Conservation (phyloP, 2,113 vertebrate species). For the Castor canadensis region DNA sequence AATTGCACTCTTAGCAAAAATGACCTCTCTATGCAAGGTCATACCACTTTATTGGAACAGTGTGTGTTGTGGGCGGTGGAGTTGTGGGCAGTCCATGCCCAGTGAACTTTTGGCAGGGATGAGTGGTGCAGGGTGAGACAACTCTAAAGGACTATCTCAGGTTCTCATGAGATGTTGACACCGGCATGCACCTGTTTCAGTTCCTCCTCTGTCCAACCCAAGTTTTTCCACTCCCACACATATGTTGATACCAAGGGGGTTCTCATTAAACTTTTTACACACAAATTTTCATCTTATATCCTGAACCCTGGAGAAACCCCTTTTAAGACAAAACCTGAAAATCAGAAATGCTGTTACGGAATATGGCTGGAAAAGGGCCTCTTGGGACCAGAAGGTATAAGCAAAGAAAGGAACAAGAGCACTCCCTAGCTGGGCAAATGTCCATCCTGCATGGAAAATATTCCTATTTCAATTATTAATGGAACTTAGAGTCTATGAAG, state of each 20-base stretch:
- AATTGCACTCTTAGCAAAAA: not conserved
- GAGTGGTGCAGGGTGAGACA: not conserved
- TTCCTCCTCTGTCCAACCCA: not conserved
- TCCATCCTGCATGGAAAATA: not conserved
- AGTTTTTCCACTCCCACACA: not conserved
- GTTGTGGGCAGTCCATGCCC: not conserved
- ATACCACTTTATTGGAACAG: not conserved
- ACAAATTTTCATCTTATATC: not conserved
- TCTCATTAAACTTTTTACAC: not conserved
- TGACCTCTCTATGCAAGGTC: not conserved
- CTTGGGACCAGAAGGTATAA: not conserved
- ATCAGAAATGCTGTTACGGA: not conserved
- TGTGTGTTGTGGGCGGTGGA: accelerated
- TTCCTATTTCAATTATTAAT: not conserved
- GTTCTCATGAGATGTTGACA: not conserved
- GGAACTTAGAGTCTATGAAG: not conserved
- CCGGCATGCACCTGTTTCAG: not conserved
- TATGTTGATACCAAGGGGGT: not conserved
- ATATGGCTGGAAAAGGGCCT: not conserved
- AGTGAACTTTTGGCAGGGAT: not conserved
- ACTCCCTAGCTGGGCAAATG: not conserved
- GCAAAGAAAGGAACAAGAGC: not conserved
- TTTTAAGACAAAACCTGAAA: conserved; percentile 1
- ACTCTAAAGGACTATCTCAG: not conserved
- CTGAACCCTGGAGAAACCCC: not conserved